phyloP scores from a whole-genome alignment of 92 coral and sea anemone species.

The Siderastrea radians region DNA sequence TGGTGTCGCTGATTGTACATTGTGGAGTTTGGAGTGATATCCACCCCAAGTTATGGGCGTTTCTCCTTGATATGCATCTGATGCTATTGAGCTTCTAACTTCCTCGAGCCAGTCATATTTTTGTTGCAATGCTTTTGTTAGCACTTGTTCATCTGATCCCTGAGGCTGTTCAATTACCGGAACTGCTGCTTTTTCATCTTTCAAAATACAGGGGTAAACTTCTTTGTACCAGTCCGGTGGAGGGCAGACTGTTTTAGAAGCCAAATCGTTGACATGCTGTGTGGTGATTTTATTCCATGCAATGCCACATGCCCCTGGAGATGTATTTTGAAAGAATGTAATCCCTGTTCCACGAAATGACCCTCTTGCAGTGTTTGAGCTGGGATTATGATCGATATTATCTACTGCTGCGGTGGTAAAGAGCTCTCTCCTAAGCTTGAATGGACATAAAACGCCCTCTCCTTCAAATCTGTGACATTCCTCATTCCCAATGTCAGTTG shows the following conservation, averaged over 20 bases:
- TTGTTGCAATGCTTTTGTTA: not conserved
- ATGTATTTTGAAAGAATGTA: slow-evolving; percentile 1
- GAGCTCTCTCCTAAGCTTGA: slow-evolving; percentile 13
- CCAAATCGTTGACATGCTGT: not conserved
- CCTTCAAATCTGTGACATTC: slow-evolving; percentile 20
- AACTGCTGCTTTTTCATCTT: slow-evolving; percentile 4
- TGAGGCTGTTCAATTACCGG: not conserved
- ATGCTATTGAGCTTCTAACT: not conserved
- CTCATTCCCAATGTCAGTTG: slow-evolving; percentile 34
- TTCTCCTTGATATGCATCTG: not conserved
- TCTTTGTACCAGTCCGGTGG: slow-evolving; percentile 51
- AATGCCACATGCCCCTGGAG: slow-evolving; percentile 33
- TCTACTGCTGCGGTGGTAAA: slow-evolving; percentile 64
- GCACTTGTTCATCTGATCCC: not conserved
- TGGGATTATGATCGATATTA: slow-evolving; percentile 61
- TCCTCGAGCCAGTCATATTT: not conserved
- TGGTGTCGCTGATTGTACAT: slow-evolving; percentile 4
- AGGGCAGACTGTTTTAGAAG: not conserved
- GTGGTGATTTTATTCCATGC: slow-evolving; percentile 6
- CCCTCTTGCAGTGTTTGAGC: slow-evolving; percentile 42
- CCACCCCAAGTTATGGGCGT: slow-evolving; percentile 68
- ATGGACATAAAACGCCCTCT: slow-evolving; percentile 28
- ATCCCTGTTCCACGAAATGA: slow-evolving; percentile 69
- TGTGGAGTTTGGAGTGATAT: slow-evolving; percentile 41
- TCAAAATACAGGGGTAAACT: slow-evolving; percentile 42